Percentiles rank a stretch among this genome's conserved stretches.
Evolutionary conservation across 1,140 invertebrate genomes (phyloP).

Genomic region (Maconellicoccus hirsutus): DNA sequence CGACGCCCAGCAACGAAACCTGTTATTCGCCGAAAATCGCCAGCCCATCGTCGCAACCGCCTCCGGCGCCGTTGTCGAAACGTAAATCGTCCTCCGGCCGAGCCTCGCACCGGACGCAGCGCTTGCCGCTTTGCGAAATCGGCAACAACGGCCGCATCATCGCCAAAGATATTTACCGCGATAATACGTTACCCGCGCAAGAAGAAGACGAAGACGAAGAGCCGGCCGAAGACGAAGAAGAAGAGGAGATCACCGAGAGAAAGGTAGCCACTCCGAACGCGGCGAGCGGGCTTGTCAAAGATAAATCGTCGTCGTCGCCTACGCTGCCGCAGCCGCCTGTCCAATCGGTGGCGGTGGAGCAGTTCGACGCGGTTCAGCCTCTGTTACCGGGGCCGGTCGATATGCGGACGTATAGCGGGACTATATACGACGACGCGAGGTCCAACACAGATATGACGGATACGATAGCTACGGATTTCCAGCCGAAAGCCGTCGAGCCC

Average conservation of each 20-base stretch:
- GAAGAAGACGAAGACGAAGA: background rate
- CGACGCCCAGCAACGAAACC: conserved; percentile 39
- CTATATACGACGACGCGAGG: background rate
- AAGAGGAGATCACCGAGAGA: background rate
- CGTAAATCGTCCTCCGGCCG: conserved; percentile 33
- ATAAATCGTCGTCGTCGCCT: background rate
- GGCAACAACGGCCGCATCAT: conserved; percentile 1
- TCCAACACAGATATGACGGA: background rate
- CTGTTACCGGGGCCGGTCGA: conserved; percentile 70
- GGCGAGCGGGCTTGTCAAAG: background rate
- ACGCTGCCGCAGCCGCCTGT: background rate
- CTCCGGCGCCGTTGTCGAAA: conserved; percentile 34
- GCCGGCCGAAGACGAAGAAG: background rate
- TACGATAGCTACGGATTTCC: background rate
- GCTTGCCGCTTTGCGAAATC: conserved; percentile 13
- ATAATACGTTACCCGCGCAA: background rate
- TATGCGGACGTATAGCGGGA: conserved; percentile 69
- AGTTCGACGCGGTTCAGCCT: conserved; percentile 40
- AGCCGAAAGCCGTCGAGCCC: too few species aligned
- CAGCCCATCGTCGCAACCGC: conserved; percentile 37
- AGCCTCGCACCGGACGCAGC: conserved; percentile 29
- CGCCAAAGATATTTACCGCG: background rate
- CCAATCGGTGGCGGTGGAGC: background rate
- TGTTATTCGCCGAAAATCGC: conserved; percentile 43
- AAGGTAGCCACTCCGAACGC: background rate